Conservation (phyloP, 2,113 vertebrate genomes). For the Nestor notabilis region DNA sequence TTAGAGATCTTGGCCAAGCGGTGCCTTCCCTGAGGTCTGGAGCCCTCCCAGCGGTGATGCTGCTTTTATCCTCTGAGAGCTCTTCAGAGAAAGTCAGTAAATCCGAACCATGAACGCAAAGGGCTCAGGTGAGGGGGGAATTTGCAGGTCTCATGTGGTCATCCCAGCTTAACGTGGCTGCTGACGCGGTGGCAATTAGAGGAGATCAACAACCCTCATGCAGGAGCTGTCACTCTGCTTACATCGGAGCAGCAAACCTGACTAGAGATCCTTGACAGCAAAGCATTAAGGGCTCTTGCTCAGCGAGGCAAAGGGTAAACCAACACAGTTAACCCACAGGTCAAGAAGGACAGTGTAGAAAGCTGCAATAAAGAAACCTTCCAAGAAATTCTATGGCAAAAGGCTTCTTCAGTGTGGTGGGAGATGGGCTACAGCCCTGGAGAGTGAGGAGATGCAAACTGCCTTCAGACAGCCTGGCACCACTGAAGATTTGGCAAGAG, state of each 20-base stretch:
- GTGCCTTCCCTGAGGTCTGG: background rate
- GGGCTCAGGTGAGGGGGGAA: background rate
- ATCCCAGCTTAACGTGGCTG: background rate
- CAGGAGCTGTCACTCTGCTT: background rate
- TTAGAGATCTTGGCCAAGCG: background rate
- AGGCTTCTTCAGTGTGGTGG: rapidly evolving
- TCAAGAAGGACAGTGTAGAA: background rate
- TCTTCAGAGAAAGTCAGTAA: background rate
- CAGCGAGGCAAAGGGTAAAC: background rate
- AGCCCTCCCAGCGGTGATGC: background rate
- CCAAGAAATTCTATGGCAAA: background rate
- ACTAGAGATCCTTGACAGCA: background rate
- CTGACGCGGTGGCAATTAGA: background rate
- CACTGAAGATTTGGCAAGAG: background rate
- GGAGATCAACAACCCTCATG: background rate
- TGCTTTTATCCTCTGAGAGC: conserved; percentile 21
- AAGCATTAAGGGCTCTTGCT: background rate
- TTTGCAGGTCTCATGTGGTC: background rate
- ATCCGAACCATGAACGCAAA: background rate
- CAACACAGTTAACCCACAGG: background rate
- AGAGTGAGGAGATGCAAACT: background rate
- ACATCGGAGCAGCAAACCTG: background rate
- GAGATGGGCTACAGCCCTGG: background rate
- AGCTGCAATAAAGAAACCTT: background rate
- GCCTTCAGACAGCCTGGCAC: background rate